These are phyloP conservation scores for Pangasius larnaudii DNA, from an alignment of 2,797 vertebrate genomes.

Conservation along the genomic window DNA sequence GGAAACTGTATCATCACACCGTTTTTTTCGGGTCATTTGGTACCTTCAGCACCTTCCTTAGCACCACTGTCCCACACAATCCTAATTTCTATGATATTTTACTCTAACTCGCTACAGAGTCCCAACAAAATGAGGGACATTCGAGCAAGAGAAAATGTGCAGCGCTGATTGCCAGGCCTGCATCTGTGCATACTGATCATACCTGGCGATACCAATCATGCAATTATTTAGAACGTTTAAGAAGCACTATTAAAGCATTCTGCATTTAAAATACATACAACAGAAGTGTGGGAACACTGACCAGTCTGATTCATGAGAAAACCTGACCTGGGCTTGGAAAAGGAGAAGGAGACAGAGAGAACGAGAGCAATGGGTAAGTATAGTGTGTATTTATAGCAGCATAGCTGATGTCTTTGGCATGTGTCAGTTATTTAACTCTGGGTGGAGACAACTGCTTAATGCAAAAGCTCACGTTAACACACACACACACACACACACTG, in stretches of 20 bases:
- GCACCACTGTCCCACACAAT: background rate
- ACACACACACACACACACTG: background rate
- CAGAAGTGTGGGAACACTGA: constrained; percentile 26
- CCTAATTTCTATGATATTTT: background rate
- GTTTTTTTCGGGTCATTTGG: background rate
- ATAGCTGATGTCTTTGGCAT: constrained; percentile 50
- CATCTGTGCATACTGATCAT: background rate
- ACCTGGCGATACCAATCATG: background rate
- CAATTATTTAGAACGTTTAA: background rate
- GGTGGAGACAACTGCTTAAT: constrained; percentile 37
- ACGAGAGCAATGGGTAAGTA: constrained; percentile 39
- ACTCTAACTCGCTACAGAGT: too few relatives aligned
- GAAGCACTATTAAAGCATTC: background rate
- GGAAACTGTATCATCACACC: background rate
- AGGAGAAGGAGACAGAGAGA: background rate
- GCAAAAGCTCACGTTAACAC: constrained; percentile 2
- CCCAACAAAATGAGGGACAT: background rate
- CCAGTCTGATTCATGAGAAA: constrained; percentile 14
- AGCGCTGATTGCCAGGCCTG: background rate
- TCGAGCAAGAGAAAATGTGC: background rate
- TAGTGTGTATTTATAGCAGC: constrained; percentile 45
- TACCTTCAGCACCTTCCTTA: background rate
- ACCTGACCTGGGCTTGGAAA: constrained; percentile 3
- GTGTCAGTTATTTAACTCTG: constrained; percentile 49
- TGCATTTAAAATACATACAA: background rate